Conservation (phyloP, 2,113 vertebrate species). For the Eublepharis macularius region DNA sequence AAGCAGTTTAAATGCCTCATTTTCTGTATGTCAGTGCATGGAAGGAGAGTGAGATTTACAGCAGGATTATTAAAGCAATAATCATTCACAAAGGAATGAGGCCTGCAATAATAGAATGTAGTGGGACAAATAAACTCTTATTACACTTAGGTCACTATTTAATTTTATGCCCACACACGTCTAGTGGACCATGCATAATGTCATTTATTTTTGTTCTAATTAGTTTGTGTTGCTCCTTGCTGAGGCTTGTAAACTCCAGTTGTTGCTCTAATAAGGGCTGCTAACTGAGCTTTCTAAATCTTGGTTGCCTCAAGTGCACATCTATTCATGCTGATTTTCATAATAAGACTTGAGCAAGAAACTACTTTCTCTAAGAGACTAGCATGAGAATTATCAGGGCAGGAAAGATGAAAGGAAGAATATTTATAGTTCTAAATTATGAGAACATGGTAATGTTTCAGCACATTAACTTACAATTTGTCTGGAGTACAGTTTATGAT, state of each 20-base stretch:
- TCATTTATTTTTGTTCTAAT: slow-evolving; percentile 6
- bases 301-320: slow-evolving; percentile 32
- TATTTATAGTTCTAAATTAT: slow-evolving; percentile 20
- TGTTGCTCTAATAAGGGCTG: slow-evolving; percentile 22
- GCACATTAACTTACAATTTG: not conserved
- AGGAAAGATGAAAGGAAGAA: slow-evolving; percentile 18
- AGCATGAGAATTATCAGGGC: not conserved
- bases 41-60: not conserved
- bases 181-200: slow-evolving; percentile 15
- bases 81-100: not conserved
- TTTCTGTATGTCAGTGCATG: not conserved
- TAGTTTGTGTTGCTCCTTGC: not conserved
- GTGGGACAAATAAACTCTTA: slow-evolving; percentile 12
- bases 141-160: not conserved
- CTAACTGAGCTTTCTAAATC: slow-evolving; percentile 16
- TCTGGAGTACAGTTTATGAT: slow-evolving; percentile 12
- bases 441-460: slow-evolving; percentile 4
- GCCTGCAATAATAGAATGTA: slow-evolving; percentile 24
- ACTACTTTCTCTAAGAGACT: not conserved
- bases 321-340: not conserved
- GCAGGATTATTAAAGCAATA: slow-evolving; percentile 12
- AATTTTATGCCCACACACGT: not conserved
- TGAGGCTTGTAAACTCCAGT: slow-evolving; percentile 13
- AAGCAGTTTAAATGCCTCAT: not conserved
- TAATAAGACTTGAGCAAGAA: not conserved